Evolutionary conservation across 2,888 invertebrate genomes (phyloP), one percentile per base, ranked within the genome.

Genomic region (Dione vanillae): DNA sequence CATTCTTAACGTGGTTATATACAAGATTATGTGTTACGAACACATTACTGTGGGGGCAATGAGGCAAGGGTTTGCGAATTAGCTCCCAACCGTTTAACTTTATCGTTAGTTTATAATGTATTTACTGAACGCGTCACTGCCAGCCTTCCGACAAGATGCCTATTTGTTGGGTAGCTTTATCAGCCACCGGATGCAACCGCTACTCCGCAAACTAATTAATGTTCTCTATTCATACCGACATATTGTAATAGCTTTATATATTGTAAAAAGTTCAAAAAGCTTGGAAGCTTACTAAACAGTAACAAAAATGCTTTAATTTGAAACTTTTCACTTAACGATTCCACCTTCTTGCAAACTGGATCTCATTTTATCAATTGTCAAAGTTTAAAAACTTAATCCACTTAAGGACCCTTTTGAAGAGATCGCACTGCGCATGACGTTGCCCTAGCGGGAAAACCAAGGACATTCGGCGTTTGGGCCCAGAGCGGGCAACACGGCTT

Each of bases 371-470:
- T 89, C 89, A 91, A 91, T 92, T 90, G 90, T 90, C 87, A 87
- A 92, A 92, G 89, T 92, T 92, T 91, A 89, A 91, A 92, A 92
- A 91, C 90, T 92, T 90, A 92, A 92, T 92, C 90, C 90, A 90
- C 89, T 91, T 90, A 89, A 86, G 90, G 85, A 86, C 90, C 89
- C 89, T 91, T 90, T 85, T 84, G 87, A 85, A 82, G 82, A 82
- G 84, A 82, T 80, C 80, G 81, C 80, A 90, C 79, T 91, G 92
- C 91, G 91, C 92, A 91, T 92, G 92, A 85, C 90, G 77, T 83
- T 82, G 82, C 83, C 87, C 89, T 86, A 89, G 88, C 88, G 90
- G 89, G 89, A 89, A 85, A 87, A 84, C 85, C 89, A 90, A 91
- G 91, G 92, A 87, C 91, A 92, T 85, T 86, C 85, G 80, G 80